Evolutionary conservation across 2,113 vertebrate species (phyloP).

Genomic region (Cololabis saira): DNA sequence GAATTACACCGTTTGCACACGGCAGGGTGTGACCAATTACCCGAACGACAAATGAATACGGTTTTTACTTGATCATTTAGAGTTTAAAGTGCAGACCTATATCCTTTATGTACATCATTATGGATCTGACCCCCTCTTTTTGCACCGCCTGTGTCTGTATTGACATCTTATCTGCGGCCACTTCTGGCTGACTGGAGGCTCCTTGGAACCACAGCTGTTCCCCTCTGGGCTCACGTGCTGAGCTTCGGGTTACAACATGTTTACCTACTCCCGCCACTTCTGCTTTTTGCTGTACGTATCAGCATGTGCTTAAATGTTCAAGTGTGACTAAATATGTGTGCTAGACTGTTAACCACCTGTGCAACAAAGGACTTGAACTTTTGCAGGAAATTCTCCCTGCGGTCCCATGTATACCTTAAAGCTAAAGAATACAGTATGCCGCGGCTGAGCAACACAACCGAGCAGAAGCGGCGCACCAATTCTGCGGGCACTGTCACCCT

Average conservation of each 20-base stretch:
- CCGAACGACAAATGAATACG: constrained; percentile 11
- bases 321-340: constrained; percentile 1
- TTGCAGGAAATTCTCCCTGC: constrained; percentile 21
- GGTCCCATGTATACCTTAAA: background rate
- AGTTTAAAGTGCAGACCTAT: constrained; percentile 32
- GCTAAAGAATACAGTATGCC: background rate
- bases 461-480: background rate
- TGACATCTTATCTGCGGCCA: constrained; percentile 69
- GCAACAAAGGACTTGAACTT: constrained; percentile 19
- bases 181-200: constrained; percentile 72
- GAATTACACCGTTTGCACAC: background rate
- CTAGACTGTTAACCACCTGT: constrained; percentile 11
- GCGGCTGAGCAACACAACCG: background rate
- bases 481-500: constrained; percentile 50
- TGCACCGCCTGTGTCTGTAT: constrained; percentile 1
- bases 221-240: constrained; percentile 60
- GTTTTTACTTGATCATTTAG: constrained; percentile 44
- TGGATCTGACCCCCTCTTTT: background rate
- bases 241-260: constrained; percentile 78
- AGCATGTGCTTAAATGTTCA: constrained; percentile 19
- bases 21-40: background rate
- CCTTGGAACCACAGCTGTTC: constrained; percentile 78
- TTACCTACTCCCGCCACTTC: constrained; percentile 76
- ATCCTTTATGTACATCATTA: constrained; percentile 36
- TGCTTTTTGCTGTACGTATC: constrained; percentile 62